Conservation (phyloP, 2,113 vertebrate species). For the Cheilinus undulatus region DNA sequence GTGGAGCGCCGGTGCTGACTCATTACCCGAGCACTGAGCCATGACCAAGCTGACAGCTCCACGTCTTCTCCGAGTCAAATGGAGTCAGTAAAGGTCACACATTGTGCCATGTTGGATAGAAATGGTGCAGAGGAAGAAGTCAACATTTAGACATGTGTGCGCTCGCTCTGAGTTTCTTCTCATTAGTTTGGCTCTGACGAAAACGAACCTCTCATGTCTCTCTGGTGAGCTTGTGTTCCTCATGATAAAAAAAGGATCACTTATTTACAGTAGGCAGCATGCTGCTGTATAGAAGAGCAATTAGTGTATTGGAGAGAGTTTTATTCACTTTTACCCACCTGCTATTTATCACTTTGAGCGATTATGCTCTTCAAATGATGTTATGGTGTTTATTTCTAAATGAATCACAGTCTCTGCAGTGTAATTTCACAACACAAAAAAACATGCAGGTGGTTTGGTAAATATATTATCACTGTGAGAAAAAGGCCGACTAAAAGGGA, state of each 20-base stretch:
- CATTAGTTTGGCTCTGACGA: slow-evolving; percentile 16
- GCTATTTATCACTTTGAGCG: slow-evolving; percentile 43
- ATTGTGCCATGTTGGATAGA: neutral
- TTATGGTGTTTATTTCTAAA: slow-evolving; percentile 22
- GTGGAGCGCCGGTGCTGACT: slow-evolving; percentile 9
- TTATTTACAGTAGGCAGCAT: slow-evolving; percentile 17
- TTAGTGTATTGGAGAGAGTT: slow-evolving; percentile 31
- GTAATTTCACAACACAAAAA: neutral
- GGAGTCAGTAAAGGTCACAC: slow-evolving; percentile 17
- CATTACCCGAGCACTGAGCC: slow-evolving; percentile 5
- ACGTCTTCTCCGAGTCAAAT: slow-evolving; percentile 10
- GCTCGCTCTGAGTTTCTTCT: neutral
- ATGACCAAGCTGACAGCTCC: slow-evolving; percentile 1
- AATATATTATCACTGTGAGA: slow-evolving; percentile 22
- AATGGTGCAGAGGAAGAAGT: neutral
- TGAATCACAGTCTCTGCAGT: slow-evolving; percentile 19
- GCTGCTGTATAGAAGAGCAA: slow-evolving; percentile 24
- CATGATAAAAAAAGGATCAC: neutral
- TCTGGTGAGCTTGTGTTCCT: neutral
- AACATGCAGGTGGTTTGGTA: slow-evolving; percentile 13
- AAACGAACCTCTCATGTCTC: slow-evolving; percentile 25
- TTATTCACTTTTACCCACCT: slow-evolving; percentile 24
- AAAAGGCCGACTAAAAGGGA: slow-evolving; percentile 1
- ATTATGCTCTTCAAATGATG: slow-evolving; percentile 32
- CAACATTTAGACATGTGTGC: neutral